Evolutionary conservation across 2,113 vertebrate genomes (phyloP).

Genomic region (Cavia porcellus): DNA sequence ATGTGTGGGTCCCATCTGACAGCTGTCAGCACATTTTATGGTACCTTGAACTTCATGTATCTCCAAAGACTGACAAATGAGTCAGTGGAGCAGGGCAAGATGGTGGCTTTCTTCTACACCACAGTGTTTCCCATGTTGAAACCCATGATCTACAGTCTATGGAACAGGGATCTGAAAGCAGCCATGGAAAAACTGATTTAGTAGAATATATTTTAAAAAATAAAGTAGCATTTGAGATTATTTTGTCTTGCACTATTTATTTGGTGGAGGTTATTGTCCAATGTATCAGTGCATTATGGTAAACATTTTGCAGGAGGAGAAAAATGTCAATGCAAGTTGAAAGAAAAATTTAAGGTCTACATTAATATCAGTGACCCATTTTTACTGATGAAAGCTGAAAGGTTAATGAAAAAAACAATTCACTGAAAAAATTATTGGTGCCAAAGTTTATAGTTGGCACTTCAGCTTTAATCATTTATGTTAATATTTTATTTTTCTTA

Average conservation of each 20-base stretch:
- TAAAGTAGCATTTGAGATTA: background rate
- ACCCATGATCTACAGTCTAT: slow-evolving; percentile 61
- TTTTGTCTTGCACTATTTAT: background rate
- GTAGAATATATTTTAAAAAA: background rate
- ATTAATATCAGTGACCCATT: background rate
- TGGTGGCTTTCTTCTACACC: slow-evolving; percentile 73
- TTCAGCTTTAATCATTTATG: background rate
- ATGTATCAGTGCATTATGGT: background rate
- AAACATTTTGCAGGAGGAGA: background rate
- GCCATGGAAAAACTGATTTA: slow-evolving; percentile 11
- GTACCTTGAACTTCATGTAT: slow-evolving; percentile 63
- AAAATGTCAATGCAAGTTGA: background rate
- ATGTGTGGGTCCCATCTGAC: slow-evolving; percentile 66
- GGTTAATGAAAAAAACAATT: background rate
- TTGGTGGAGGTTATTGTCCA: accelerated
- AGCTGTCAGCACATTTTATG: slow-evolving; percentile 48
- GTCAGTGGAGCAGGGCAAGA: slow-evolving; percentile 61
- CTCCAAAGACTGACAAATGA: slow-evolving; percentile 42
- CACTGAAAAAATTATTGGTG: background rate
- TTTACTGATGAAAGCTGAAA: background rate
- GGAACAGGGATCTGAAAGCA: slow-evolving; percentile 71
- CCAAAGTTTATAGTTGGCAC: background rate
- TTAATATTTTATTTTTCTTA: background rate
- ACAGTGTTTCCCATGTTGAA: slow-evolving; percentile 72
- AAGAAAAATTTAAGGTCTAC: background rate